These are phyloP conservation scores for Aplochiton taeniatus DNA, from an alignment of 2,797 vertebrate species.

Conservation along the genomic window DNA sequence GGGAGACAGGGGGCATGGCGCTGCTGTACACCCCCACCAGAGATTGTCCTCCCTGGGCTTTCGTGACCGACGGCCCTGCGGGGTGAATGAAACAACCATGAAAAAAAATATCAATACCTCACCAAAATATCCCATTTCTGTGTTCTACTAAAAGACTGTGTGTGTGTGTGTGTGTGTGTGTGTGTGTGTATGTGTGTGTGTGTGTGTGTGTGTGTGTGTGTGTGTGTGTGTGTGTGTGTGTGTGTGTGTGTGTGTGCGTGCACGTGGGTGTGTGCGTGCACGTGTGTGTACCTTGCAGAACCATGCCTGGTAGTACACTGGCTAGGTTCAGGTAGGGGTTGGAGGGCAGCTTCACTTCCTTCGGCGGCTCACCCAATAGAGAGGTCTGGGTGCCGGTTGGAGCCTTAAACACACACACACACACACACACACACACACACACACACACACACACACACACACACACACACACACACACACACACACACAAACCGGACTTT, in stretches of 20 bases:
- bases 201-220: not conserved
- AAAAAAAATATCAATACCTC: not conserved
- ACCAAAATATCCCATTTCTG: no score
- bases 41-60: conserved; percentile 72
- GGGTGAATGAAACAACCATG: conserved; percentile 19
- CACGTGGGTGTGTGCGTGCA: conserved; percentile 13
- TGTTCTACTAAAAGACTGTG: no score
- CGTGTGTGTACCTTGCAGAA: conserved; percentile 76
- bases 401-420: conserved; percentile 57
- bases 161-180: no score
- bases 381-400: conserved; percentile 84
- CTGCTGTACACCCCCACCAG: conserved; percentile 70
- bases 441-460: conserved; percentile 1
- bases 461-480: conserved; percentile 10
- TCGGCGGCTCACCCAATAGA: conserved; percentile 91
- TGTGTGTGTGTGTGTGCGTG: conserved; percentile 14
- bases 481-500: not conserved
- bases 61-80: conserved; percentile 76
- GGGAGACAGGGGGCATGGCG: conserved; percentile 65
- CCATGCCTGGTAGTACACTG: conserved; percentile 89
- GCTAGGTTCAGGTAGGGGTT: conserved; percentile 96
- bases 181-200: not conserved
- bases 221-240: conserved; percentile 3
- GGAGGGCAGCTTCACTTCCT: conserved; percentile 91
- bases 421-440: not conserved